Base-by-base conservation (phyloP, 1,140 invertebrate species). In the Prorops nasuta region DNA sequence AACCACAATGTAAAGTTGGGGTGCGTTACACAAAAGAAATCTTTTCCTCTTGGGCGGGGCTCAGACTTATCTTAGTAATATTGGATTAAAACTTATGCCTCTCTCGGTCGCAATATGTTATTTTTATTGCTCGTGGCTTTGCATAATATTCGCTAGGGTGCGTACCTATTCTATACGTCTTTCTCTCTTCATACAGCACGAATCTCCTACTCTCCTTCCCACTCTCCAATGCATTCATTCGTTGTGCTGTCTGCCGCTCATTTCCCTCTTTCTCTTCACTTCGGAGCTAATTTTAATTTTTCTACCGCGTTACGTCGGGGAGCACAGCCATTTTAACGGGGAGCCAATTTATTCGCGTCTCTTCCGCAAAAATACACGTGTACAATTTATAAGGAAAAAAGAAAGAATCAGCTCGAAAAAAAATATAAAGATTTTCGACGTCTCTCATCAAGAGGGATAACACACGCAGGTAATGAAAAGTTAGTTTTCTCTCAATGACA, bases 21-120 rank as follows among this genome's bases (percentile, higher is more conserved):
- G 72, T 72, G 72, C 65, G 67, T 72, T 73, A 67, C 66, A 74
- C 73, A 77, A 77, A 77, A 74, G 74, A 77, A 76, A 76, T 74
- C 72, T 73, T 71, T 67, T 59, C 54, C 31, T 49, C 32, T 31
- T 10, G 17, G 16, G 47, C 39, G 45, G 39, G 50, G 35, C 47
- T 61, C 41, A 57, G 71, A 77, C 71, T 77, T 76, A 76, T 75
- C 75, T 76, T 66, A 66, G 72, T 74, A 71, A 76, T 77, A 76
- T 77, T 78, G 73, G 76, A 78, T 78, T 78, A 78, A 78, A 77
- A 78, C 73, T 77, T 76, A 73, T 72, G 70, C 72, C 65, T 71
- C 66, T 72, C 68, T 63, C 66, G 66, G 56, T 67, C 62, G 76
- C 73, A 78, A 77, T 78, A 78, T 76, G 76, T 78, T 78, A 78